A percentile compares a stretch with the other conserved stretches of the same genome.
phyloP scores from a whole-genome alignment of 2,888 invertebrate genomes.

The Tuta absoluta region DNA sequence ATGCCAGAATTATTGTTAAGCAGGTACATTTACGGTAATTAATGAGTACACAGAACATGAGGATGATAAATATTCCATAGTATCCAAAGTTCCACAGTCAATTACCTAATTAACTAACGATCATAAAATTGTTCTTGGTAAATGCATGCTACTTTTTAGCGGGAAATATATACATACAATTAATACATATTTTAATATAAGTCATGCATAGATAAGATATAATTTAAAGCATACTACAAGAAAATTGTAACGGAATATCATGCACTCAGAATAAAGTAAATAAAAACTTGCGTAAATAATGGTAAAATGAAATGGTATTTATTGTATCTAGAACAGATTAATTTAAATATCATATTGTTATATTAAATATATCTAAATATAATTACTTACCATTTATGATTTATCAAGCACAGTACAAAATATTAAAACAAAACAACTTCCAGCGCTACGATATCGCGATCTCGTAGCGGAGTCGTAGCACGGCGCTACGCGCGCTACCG shows the following conservation, averaged over 20 bases:
- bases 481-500: constrained; percentile 64
- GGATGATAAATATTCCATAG: constrained; percentile 4
- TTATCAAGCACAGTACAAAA: constrained; percentile 22
- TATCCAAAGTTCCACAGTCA: too few relatives aligned
- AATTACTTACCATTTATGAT: constrained; percentile 24
- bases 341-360: too few relatives aligned
- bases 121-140: not conserved
- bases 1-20: not conserved
- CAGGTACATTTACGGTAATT: constrained; percentile 23
- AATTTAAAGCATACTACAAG: too few relatives aligned
- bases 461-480: constrained; percentile 64
- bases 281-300: too few relatives aligned
- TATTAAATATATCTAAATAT: too few relatives aligned
- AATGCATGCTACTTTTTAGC: not conserved
- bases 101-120: constrained; percentile 17
- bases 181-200: too few relatives aligned
- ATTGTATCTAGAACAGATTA: too few relatives aligned
- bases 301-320: too few relatives aligned
- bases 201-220: too few relatives aligned
- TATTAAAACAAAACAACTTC: constrained; percentile 35
- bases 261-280: too few relatives aligned
- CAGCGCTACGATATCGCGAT: constrained; percentile 45
- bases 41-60: not conserved
- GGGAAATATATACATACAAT: not conserved
- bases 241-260: too few relatives aligned